Conservation (phyloP, 2,797 vertebrate genomes). For the Telmatherina bonti region DNA sequence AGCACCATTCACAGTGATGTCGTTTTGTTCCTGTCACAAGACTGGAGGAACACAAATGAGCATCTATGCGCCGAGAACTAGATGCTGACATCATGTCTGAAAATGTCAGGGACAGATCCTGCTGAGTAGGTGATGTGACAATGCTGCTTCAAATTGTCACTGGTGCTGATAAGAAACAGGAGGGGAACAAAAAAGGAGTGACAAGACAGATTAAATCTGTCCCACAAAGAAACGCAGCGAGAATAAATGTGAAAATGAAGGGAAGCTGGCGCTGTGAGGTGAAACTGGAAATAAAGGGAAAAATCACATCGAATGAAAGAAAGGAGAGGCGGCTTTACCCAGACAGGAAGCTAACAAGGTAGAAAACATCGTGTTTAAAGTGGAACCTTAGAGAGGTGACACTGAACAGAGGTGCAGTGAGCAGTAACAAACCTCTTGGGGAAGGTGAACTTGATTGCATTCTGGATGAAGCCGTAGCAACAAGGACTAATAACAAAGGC, state of each 20-base stretch:
- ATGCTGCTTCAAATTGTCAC: slow-evolving; percentile 33
- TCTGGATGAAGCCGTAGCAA: slow-evolving; percentile 98
- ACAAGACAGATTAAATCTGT: slow-evolving; percentile 21
- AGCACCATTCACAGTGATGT: slow-evolving; percentile 6
- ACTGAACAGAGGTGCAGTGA: not conserved
- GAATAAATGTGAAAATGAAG: slow-evolving; percentile 18
- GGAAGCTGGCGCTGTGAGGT: slow-evolving; percentile 8
- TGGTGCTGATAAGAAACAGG: slow-evolving; percentile 34
- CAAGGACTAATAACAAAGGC: slow-evolving; percentile 94
- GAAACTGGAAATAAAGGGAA: not conserved
- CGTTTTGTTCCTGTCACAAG: not conserved
- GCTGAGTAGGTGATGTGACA: slow-evolving; percentile 39
- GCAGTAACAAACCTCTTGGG: slow-evolving; percentile 88
- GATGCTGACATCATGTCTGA: slow-evolving; percentile 18
- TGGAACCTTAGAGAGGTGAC: slow-evolving; percentile 5
- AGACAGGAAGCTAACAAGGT: slow-evolving; percentile 35
- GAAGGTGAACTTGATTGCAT: slow-evolving; percentile 93
- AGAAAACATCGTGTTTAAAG: slow-evolving; percentile 17
- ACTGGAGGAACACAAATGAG: slow-evolving; percentile 12
- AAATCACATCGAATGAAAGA: not conserved
- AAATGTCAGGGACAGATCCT: slow-evolving; percentile 24
- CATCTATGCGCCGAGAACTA: slow-evolving; percentile 17
- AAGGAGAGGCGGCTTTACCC: slow-evolving; percentile 6
- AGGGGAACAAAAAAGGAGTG: slow-evolving; percentile 30
- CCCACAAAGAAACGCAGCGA: not conserved